Evolutionary conservation across 2,113 vertebrate genomes (phyloP), one percentile per base, ranked within the genome.

Genomic region (Nettapus auritus): DNA sequence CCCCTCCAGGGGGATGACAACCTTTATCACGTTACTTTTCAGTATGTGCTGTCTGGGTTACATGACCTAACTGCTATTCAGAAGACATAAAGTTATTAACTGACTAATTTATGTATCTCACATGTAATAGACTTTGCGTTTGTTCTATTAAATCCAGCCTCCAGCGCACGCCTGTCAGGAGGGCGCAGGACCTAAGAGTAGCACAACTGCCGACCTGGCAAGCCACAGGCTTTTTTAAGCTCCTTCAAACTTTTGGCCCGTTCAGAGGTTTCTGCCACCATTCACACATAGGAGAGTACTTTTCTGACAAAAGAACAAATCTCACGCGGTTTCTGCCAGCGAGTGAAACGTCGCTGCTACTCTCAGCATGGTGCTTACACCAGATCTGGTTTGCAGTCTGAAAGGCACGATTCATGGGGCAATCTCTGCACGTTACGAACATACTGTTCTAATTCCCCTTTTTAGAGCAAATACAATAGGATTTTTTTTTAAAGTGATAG

Each of bases 11-110:
- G 79, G 17, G 73, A 23, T 3, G 66, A 23, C 17, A 21, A 7
- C 9, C 50, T 66, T 52, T 1, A 40, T 13, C 13, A 9, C 0
- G 3, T 7, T 40, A 14, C n/a, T 55, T 34, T 17, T 11, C n/a
- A 14, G 73, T 9, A 15, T 0, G 1, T 14, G 16, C 46, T 63
- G 10, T 9, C 60, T 34, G 56, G 13, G 36, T 59, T 48, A 57
- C 16, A 2, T 3, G 21, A 63, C 52, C 40, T 36, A 68, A 66
- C 38, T 33, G 28, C 57, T 68, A 8, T 23, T 71, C 12, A 3
- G 59, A 44, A 55, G 21, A 36, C 34, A 64, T 59, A 26, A 5
- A 19, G 33, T 29, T 34, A 20, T 9, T 3, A 71, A 44, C 33
- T 48, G 1, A 1, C 8, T 9, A 67, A 66, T 52, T 57, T 1